phyloP scores from a whole-genome alignment of 1,140 invertebrate genomes.

The Macrocentrus cingulum region DNA sequence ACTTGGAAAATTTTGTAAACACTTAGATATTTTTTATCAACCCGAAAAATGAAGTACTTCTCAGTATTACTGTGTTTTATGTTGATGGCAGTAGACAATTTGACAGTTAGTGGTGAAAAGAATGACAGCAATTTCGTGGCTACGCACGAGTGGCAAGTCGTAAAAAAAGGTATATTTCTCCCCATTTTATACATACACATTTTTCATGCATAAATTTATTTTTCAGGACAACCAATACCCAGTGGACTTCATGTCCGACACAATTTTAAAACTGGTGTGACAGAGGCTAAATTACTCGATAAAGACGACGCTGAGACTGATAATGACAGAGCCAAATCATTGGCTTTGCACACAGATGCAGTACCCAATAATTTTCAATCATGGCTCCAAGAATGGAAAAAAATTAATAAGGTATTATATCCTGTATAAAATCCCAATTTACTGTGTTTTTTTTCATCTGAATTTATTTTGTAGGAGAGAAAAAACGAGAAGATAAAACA shows the following conservation, averaged over 20 bases:
- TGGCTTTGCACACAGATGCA: constrained; percentile 44
- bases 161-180: constrained; percentile 10
- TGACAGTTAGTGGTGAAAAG: neutral
- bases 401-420: constrained; percentile 39
- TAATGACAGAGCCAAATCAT: constrained; percentile 39
- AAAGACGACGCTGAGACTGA: constrained; percentile 46
- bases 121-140: constrained; percentile 9
- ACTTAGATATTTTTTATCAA: too few relatives aligned
- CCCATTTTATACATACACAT: neutral
- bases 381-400: constrained; percentile 45
- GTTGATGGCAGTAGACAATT: neutral
- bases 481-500: constrained; percentile 33
- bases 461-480: constrained; percentile 33
- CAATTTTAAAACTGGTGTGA: constrained; percentile 72
- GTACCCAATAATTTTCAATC: constrained; percentile 33
- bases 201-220: constrained; percentile 3
- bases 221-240: constrained; percentile 70
- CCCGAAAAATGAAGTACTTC: neutral
- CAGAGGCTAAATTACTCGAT: constrained; percentile 74
- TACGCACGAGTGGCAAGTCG: constrained; percentile 10
- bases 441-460: constrained; percentile 22
- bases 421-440: constrained; percentile 18
- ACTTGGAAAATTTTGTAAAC: too few relatives aligned
- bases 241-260: constrained; percentile 73
- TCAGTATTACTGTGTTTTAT: neutral